Evolutionary conservation across 1,140 invertebrate genomes (phyloP).

Genomic region (Bombus cullumanus): DNA sequence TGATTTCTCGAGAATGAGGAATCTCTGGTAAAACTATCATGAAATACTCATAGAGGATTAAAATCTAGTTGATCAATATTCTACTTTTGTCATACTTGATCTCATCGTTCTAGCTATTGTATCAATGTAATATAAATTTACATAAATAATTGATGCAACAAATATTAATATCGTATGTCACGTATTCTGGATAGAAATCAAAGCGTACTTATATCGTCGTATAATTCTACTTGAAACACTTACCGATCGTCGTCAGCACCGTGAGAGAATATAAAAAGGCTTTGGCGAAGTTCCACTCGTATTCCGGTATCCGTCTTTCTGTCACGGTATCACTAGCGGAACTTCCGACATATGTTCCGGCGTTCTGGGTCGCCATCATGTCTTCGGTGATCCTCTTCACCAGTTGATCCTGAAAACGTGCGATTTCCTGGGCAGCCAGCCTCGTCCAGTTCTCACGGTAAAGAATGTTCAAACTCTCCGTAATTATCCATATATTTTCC

Average conservation of each 20-base stretch:
- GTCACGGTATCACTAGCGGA: constrained; percentile 71
- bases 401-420: constrained; percentile 93
- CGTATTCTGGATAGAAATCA: too few relatives aligned
- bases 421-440: constrained; percentile 92
- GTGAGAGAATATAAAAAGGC: constrained; percentile 98
- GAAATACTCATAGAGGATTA: too few relatives aligned
- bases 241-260: constrained; percentile 97
- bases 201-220: background rate
- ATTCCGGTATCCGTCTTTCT: constrained; percentile 79
- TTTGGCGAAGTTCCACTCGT: constrained; percentile 96
- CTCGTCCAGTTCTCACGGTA: constrained; percentile 98
- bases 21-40: too few relatives aligned
- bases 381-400: constrained; percentile 90
- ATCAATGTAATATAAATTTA: too few relatives aligned
- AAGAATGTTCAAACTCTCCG: constrained; percentile 95
- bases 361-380: constrained; percentile 84
- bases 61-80: too few relatives aligned
- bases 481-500: constrained; percentile 97
- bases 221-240: constrained; percentile 78
- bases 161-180: too few relatives aligned
- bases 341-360: constrained; percentile 72
- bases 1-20: too few relatives aligned
- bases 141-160: too few relatives aligned
- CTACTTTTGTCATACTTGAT: too few relatives aligned
- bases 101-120: too few relatives aligned